phyloP scores from a whole-genome alignment of 2,888 invertebrate genomes.

The Leucozona laternaria region DNA sequence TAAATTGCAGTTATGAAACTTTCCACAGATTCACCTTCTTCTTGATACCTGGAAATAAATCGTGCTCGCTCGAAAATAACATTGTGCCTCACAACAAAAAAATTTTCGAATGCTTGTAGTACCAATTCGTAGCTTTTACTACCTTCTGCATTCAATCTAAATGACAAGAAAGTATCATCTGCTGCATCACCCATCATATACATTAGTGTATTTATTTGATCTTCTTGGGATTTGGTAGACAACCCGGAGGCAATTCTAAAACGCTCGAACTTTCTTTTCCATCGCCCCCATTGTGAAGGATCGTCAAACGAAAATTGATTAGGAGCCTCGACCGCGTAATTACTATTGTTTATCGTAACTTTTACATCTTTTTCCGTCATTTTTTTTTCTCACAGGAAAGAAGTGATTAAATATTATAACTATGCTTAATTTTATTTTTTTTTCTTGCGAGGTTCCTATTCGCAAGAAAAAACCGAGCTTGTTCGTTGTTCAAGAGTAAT shows the following conservation, averaged over 20 bases:
- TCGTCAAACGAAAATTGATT: constrained; percentile 1
- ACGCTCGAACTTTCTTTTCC: no score
- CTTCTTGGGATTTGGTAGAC: no score
- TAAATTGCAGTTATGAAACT: constrained; percentile 21
- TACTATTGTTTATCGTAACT: constrained; percentile 1
- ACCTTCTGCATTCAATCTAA: neutral
- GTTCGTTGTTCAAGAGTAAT: no score
- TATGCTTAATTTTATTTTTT: no score
- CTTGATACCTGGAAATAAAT: constrained; percentile 25
- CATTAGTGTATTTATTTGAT: no score
- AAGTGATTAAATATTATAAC: no score
- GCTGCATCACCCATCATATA: no score
- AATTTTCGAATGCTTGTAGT: constrained; percentile 4
- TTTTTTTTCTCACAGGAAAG: no score
- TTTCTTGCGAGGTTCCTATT: no score
- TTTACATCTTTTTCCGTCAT: constrained; percentile 1
- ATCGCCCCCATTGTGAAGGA: no score
- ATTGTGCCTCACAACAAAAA: constrained; percentile 20
- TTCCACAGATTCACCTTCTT: constrained; percentile 25
- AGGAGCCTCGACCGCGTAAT: constrained; percentile 11
- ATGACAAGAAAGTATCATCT: neutral
- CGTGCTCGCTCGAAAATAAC: constrained; percentile 10
- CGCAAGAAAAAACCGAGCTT: no score
- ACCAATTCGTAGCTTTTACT: neutral
- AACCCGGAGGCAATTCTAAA: no score